A percentile compares a stretch with the other conserved stretches of the same genome.
Evolutionary conservation across 2,113 vertebrate genomes (phyloP).

Genomic region (Callocephalon fimbriatum): DNA sequence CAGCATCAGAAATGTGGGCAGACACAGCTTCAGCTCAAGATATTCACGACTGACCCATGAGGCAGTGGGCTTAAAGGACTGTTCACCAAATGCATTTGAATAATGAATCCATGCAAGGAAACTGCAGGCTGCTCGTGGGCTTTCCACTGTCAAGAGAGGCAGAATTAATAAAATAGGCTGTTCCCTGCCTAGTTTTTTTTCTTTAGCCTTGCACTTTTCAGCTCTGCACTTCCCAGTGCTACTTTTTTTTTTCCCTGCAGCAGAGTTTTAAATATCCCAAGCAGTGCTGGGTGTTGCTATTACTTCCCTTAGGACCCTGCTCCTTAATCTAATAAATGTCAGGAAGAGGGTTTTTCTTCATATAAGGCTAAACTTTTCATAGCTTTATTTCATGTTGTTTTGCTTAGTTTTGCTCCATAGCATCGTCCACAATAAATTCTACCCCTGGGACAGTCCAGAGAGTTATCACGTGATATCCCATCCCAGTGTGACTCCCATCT

Average conservation of each 20-base stretch:
- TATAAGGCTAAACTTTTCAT: neutral
- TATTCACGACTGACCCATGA: fast-evolving
- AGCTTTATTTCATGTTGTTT: neutral
- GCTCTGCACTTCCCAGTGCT: neutral
- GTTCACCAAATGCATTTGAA: neutral
- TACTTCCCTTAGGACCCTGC: neutral
- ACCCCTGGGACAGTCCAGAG: no score
- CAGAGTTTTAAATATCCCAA: neutral
- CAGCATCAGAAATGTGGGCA: fast-evolving
- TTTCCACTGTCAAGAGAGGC: neutral
- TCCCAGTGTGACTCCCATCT: neutral
- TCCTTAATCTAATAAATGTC: neutral
- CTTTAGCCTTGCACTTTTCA: neutral
- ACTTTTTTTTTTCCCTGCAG: neutral
- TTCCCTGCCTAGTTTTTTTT: neutral
- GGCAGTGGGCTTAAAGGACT: neutral
- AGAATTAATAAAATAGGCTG: neutral
- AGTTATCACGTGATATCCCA: neutral
- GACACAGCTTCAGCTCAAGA: neutral
- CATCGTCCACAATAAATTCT: neutral
- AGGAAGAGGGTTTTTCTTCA: neutral
- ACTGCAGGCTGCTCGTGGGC: neutral
- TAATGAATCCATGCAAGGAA: neutral
- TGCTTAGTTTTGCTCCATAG: neutral
- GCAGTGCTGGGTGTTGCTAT: neutral